A percentile compares a stretch with the other conserved stretches of the same genome.
Conservation (phyloP, 2,797 vertebrate species). For the Acanthurus leucopareius region DNA sequence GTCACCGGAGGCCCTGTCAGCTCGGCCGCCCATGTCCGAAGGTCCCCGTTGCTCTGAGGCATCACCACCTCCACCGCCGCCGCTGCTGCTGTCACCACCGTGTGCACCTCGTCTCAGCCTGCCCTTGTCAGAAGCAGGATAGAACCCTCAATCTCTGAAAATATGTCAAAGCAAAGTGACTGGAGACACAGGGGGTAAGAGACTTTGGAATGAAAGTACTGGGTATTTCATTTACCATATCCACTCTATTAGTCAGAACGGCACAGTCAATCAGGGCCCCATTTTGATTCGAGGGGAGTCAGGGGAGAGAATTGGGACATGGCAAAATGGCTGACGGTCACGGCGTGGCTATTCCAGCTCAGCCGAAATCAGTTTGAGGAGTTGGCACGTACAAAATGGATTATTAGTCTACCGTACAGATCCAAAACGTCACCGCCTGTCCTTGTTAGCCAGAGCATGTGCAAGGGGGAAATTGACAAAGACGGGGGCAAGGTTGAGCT, state of each 20-base stretch:
- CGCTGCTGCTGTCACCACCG: neutral
- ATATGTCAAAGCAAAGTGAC: constrained; percentile 88
- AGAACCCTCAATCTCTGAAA: constrained; percentile 86
- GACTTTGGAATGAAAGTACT: constrained; percentile 85
- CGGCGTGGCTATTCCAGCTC: constrained; percentile 75
- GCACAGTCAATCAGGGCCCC: constrained; percentile 87
- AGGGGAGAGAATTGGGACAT: constrained; percentile 83
- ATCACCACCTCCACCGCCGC: constrained; percentile 29
- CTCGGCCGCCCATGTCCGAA: constrained; percentile 69
- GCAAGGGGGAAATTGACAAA: constrained; percentile 15
- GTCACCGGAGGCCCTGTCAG: constrained; percentile 78
- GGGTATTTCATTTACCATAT: constrained; percentile 90
- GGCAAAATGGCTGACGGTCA: constrained; percentile 84
- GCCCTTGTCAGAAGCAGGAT: constrained; percentile 80
- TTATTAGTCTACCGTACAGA: constrained; percentile 81
- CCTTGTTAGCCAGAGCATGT: constrained; percentile 63
- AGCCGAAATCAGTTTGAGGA: constrained; percentile 79
- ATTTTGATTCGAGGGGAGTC: constrained; percentile 85
- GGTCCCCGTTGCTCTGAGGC: constrained; percentile 76
- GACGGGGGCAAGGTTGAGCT: constrained; percentile 9
- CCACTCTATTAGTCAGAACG: constrained; percentile 89
- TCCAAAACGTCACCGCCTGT: constrained; percentile 76
- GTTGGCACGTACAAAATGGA: constrained; percentile 83
- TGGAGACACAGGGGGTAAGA: constrained; percentile 79
- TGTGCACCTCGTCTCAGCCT: constrained; percentile 48